Base-by-base conservation (phyloP, 1,140 invertebrate species). In the Coptotermes formosanus region DNA sequence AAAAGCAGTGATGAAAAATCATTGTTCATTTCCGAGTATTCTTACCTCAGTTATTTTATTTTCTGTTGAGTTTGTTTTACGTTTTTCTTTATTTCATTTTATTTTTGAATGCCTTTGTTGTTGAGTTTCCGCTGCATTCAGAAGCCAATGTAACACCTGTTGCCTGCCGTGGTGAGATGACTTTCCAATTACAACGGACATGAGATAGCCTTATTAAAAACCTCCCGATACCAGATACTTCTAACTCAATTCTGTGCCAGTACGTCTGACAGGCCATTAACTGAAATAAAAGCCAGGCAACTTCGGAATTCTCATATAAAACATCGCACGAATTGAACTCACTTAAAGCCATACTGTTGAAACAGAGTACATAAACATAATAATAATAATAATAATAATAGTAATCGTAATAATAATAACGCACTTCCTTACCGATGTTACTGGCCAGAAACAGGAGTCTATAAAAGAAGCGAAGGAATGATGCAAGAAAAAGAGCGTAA, bases 151-250 rank as follows among this genome's bases (percentile, higher is more conserved):
- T 30, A 75, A 30, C 64, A 75, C 64, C 64, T 75, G 64, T 75
- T 75, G 64, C 64, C 64, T 55, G 64, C n/a, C 25, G 64, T n/a
- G 25, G n/a, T 30, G 64, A 30, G 64, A 75, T 75, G 64, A 75
- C 64, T 75, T 75, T 75, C 64, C 52, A 75, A 30, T 75, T n/a
- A 75, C 64, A 30, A 30, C 64, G 52, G 52, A 55, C 52, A 55
- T 55, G 52, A 75, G 64, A 75, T n/a, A n/a, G 64, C 64, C 64
- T 75, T 75, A 75, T 75, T 75, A 75, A 75, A 75, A 75, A 75
- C 64, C 64, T 55, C 19, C 64, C n/a, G 64, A 75, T 75, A 30
- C 64, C 25, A 75, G 52, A 55, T 55, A 55, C 52, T 55, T 55
- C 52, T 21, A 55, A 75, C 64, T 75, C 64, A 75, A 75, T 75